Conservation (phyloP, 1,140 invertebrate genomes). For the Neodiprion virginianus region DNA sequence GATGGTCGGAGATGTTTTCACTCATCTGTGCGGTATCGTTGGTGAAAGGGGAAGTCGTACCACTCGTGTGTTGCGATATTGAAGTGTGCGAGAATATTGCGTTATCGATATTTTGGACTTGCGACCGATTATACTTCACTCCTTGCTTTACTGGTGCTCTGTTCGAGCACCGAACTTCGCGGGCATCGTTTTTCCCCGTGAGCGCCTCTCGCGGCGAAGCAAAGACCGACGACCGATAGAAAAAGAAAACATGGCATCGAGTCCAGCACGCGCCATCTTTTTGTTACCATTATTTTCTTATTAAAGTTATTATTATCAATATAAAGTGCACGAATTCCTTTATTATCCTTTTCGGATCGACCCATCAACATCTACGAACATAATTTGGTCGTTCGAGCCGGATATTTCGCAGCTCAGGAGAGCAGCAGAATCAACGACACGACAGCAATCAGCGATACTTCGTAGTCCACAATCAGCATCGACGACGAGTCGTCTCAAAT, state of each 20-base stretch:
- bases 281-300: background rate
- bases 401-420: constrained; percentile 14
- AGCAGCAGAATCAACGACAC: constrained; percentile 8
- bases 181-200: background rate
- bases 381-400: constrained; percentile 22
- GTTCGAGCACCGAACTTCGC: constrained; percentile 1
- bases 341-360: constrained; percentile 17
- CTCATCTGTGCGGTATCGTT: too few species aligned
- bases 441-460: background rate
- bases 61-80: too few species aligned
- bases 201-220: background rate
- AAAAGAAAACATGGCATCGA: background rate
- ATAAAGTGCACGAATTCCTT: background rate
- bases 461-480: constrained; percentile 11
- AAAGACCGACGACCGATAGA: background rate
- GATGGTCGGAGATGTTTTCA: too few species aligned
- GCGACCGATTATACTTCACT: too few species aligned
- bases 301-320: constrained; percentile 4
- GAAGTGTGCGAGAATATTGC: too few species aligned
- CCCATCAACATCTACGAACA: constrained; percentile 9
- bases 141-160: background rate
- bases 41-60: too few species aligned
- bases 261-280: background rate
- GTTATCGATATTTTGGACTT: too few species aligned
- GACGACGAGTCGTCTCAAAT: constrained; percentile 5